These are phyloP conservation scores for Dallia pectoralis DNA, from an alignment of 2,797 vertebrate species.

Conservation along the genomic window DNA sequence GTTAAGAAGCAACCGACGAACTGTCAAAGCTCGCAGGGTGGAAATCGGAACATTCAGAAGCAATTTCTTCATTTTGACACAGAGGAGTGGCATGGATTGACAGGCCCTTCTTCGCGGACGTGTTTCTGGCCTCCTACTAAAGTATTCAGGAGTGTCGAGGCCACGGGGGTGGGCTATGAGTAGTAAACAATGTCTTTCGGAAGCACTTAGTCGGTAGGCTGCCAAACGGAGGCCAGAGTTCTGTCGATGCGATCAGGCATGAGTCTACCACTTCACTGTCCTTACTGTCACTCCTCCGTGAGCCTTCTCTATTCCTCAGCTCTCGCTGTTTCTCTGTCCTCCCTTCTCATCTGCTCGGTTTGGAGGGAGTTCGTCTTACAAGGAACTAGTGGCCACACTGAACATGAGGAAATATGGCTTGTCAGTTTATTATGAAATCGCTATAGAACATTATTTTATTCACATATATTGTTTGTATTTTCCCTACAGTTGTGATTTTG, in stretches of 20 bases:
- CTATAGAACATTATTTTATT: background rate
- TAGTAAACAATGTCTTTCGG: constrained; percentile 44
- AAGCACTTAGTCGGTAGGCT: constrained; percentile 33
- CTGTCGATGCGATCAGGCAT: constrained; percentile 31
- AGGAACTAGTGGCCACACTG: background rate
- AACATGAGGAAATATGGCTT: background rate
- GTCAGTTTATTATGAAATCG: background rate
- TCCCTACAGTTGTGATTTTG: too few species aligned
- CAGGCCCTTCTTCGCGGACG: constrained; percentile 59
- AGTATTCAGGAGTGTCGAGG: constrained; percentile 63
- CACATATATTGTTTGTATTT: background rate
- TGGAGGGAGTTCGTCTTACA: background rate
- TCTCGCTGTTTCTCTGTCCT: background rate
- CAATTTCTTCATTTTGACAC: constrained; percentile 68
- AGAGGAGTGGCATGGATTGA: constrained; percentile 67
- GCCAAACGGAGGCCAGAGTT: constrained; percentile 28
- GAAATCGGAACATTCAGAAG: constrained; percentile 79
- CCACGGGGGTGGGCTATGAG: constrained; percentile 16
- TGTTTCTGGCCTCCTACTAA: constrained; percentile 47
- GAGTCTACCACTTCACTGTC: constrained; percentile 10
- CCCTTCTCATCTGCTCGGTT: background rate
- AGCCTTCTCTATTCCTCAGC: background rate
- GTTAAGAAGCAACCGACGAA: background rate
- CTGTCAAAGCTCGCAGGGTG: constrained; percentile 42
- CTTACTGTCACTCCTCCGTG: background rate